These are phyloP conservation scores for Branchinecta lindahli DNA, from an alignment of 1,140 invertebrate genomes.

Conservation along the genomic window DNA sequence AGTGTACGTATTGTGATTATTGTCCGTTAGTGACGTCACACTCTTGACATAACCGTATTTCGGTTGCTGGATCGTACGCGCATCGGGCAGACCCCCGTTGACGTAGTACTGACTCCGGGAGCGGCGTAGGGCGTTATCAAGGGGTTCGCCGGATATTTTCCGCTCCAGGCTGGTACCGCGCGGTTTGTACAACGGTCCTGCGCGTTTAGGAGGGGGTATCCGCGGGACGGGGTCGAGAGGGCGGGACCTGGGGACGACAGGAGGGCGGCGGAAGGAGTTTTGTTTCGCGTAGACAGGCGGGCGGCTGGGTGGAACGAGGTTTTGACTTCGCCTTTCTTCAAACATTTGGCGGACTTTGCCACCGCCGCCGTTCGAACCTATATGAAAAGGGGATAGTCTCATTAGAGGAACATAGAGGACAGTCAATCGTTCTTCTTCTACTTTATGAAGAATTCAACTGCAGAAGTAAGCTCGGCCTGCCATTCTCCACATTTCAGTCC, in stretches of 20 bases:
- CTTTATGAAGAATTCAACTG: no score
- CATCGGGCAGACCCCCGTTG: slow-evolving; percentile 6
- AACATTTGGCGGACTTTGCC: slow-evolving; percentile 56
- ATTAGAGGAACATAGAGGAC: no score
- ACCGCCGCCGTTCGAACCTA: not conserved
- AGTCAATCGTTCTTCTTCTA: no score
- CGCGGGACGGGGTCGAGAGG: not conserved
- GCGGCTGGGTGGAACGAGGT: slow-evolving; percentile 9
- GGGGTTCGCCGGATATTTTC: slow-evolving; percentile 1
- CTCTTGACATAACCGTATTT: not conserved
- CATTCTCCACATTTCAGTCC: no score
- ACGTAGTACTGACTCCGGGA: slow-evolving; percentile 19
- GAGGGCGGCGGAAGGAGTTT: not conserved
- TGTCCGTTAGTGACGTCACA: not conserved
- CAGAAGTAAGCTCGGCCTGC: no score
- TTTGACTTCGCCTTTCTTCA: slow-evolving; percentile 44
- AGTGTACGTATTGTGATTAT: not conserved
- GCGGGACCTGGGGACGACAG: not conserved
- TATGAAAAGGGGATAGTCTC: not conserved
- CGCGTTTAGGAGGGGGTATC: not conserved
- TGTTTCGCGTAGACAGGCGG: slow-evolving; percentile 3
- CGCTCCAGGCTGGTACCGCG: slow-evolving; percentile 13
- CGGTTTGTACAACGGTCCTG: not conserved
- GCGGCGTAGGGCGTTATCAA: slow-evolving; percentile 12
- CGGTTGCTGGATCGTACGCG: not conserved